Conservation (phyloP, 2,888 invertebrate species). For the Pterostichus niger region DNA sequence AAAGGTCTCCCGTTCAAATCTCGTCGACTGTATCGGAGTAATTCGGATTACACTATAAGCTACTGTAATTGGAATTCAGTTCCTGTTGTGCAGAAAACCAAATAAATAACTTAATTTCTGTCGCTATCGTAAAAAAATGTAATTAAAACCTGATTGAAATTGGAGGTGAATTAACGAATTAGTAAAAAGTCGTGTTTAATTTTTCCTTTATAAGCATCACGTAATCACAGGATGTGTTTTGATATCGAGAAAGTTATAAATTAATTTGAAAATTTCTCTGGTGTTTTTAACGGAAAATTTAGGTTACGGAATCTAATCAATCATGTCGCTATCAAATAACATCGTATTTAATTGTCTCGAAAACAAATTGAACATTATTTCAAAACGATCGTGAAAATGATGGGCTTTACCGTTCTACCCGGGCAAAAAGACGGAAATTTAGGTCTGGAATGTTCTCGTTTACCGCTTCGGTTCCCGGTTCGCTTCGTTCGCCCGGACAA, state of each 20-base stretch:
- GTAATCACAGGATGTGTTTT: slow-evolving; percentile 15
- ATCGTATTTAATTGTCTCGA: slow-evolving; percentile 1
- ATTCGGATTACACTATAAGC: too few species aligned
- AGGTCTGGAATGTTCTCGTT: slow-evolving; percentile 6
- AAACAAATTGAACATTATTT: slow-evolving; percentile 1
- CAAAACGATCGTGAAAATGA: not conserved
- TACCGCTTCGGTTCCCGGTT: slow-evolving; percentile 7
- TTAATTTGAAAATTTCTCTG: slow-evolving; percentile 14
- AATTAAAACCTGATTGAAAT: too few species aligned
- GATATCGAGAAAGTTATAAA: slow-evolving; percentile 15
- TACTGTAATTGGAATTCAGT: too few species aligned
- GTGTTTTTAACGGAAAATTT: slow-evolving; percentile 2
- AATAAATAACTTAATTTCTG: too few species aligned
- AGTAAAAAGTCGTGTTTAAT: not conserved
- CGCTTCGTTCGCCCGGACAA: not conserved
- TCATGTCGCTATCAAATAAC: slow-evolving; percentile 1
- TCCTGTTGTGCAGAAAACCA: too few species aligned
- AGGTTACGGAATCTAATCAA: slow-evolving; percentile 12
- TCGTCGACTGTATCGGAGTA: too few species aligned
- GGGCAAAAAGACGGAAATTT: too few species aligned
- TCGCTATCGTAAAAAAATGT: too few species aligned
- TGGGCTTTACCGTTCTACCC: too few species aligned
- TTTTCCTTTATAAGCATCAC: not conserved
- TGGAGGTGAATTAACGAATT: too few species aligned
- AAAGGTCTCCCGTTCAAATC: too few species aligned